Conservation (phyloP, 2,797 vertebrate species). For the Brachyrhaphis roseni region DNA sequence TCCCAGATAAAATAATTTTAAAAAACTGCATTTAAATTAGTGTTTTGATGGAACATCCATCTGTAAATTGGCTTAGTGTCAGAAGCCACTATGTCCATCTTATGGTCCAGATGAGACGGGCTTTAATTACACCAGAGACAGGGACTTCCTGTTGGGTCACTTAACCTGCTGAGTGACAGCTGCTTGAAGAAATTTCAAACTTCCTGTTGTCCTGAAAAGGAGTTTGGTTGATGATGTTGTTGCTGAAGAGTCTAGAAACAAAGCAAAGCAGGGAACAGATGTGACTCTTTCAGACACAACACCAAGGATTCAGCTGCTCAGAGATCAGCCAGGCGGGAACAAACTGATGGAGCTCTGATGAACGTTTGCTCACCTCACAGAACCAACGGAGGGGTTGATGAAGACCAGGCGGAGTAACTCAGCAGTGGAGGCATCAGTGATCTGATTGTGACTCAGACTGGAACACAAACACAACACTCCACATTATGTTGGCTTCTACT, state of each 20-base stretch:
- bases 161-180: background rate
- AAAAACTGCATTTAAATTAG: too few relatives aligned
- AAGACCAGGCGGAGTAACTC: slow-evolving; percentile 39
- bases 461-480: slow-evolving; percentile 21
- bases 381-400: slow-evolving; percentile 22
- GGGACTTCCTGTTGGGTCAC: background rate
- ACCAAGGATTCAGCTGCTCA: background rate
- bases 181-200: slow-evolving; percentile 52
- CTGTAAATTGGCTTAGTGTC: background rate
- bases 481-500: background rate
- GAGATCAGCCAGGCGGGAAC: background rate
- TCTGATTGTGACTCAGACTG: slow-evolving; percentile 66
- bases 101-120: background rate
- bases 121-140: background rate
- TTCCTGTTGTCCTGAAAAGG: slow-evolving; percentile 25
- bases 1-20: too few relatives aligned
- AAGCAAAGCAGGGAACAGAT: background rate
- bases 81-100: background rate
- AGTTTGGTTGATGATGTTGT: slow-evolving; percentile 40
- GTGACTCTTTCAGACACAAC: slow-evolving; percentile 5
- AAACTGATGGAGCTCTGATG: slow-evolving; percentile 23
- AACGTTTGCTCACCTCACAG: slow-evolving; percentile 50
- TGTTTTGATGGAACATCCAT: background rate
- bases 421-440: slow-evolving; percentile 45
- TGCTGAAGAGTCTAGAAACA: slow-evolving; percentile 55